Evolutionary conservation across 2,888 invertebrate species (phyloP).

Genomic region (Dermolepida albohirtum): DNA sequence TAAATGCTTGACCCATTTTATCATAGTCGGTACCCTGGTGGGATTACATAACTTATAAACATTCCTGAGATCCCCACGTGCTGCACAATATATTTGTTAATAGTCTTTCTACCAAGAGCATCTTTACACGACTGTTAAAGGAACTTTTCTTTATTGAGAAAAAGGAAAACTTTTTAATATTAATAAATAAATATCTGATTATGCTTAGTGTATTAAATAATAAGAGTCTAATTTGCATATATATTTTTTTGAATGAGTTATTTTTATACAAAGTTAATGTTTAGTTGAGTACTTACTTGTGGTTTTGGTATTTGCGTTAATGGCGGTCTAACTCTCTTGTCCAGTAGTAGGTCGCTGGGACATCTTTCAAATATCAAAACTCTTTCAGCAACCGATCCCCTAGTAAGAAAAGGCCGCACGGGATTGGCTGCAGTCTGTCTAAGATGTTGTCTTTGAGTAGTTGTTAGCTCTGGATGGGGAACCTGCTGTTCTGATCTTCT

Average conservation of each 20-base stretch:
- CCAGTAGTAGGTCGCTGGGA: constrained; percentile 81
- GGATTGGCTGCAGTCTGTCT: constrained; percentile 70
- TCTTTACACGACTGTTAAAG: constrained; percentile 3
- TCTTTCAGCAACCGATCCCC: constrained; percentile 91
- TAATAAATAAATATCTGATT: background rate
- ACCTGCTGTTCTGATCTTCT: constrained; percentile 68
- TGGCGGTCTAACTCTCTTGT: constrained; percentile 71
- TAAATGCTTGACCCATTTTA: constrained; percentile 8
- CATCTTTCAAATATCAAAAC: constrained; percentile 92
- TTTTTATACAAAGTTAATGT: too few relatives aligned
- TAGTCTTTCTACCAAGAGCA: background rate
- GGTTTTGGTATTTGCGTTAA: constrained; percentile 57
- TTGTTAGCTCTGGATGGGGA: constrained; percentile 76
- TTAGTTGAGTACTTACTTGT: constrained; percentile 56
- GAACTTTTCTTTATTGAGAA: background rate
- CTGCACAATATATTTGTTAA: background rate
- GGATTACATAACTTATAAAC: constrained; percentile 6
- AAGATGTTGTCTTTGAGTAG: constrained; percentile 71
- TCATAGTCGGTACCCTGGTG: background rate
- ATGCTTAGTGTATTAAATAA: too few relatives aligned
- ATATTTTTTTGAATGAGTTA: too few relatives aligned
- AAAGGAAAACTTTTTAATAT: background rate
- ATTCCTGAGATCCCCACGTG: background rate
- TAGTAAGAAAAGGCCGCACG: constrained; percentile 85
- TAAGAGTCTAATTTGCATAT: too few relatives aligned